A percentile compares a stretch with the other conserved stretches of the same genome.
phyloP scores from a whole-genome alignment of 2,888 invertebrate species.

The Nineta flava region DNA sequence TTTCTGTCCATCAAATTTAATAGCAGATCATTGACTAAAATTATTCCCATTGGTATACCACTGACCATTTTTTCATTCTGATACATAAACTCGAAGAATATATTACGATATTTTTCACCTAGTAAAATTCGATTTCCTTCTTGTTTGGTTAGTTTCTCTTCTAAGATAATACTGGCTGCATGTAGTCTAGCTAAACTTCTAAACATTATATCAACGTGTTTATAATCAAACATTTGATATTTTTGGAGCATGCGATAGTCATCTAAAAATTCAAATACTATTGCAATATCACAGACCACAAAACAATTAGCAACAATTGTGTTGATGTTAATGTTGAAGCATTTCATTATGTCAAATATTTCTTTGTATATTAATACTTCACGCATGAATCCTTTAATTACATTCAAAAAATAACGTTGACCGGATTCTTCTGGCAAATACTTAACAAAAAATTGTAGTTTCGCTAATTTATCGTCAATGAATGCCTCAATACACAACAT shows the following conservation, averaged over 20 bases:
- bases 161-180: conserved; percentile 24
- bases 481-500: not conserved
- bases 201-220: conserved; percentile 18
- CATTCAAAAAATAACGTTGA: not conserved
- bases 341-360: not conserved
- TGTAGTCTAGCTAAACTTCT: conserved; percentile 23
- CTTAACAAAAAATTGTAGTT: not conserved
- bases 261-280: conserved; percentile 5
- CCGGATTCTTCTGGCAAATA: not conserved
- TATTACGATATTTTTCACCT: conserved; percentile 17
- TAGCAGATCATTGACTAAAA: conserved; percentile 17
- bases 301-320: no score
- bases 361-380: not conserved
- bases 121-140: conserved; percentile 14
- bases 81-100: conserved; percentile 25
- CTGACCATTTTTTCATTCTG: conserved; percentile 17
- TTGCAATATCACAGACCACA: no score
- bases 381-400: not conserved
- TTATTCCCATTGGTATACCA: conserved; percentile 20
- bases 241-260: conserved; percentile 19
- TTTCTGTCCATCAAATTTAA: conserved; percentile 19
- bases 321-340: conserved; percentile 24
- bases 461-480: not conserved
- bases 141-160: conserved; percentile 14
- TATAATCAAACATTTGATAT: conserved; percentile 16